Conservation (phyloP, 2,888 invertebrate species). For the Fragum whitleyi region DNA sequence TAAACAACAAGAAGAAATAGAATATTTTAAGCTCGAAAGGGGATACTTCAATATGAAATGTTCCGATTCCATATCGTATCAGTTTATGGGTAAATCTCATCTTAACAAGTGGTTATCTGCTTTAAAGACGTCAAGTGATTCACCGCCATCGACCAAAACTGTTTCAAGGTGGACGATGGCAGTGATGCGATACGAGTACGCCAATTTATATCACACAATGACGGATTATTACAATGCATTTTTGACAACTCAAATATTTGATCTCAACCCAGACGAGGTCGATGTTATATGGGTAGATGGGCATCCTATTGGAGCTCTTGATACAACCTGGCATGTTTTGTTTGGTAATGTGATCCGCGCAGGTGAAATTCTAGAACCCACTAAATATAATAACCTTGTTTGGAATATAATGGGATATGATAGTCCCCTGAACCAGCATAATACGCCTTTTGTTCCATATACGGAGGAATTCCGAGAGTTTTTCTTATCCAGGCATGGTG, state of each 20-base stretch:
- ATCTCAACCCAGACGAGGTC: constrained; percentile 66
- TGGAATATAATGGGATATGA: constrained; percentile 82
- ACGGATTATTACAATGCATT: constrained; percentile 81
- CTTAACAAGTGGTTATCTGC: constrained; percentile 62
- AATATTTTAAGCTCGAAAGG: constrained; percentile 66
- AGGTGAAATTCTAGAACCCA: constrained; percentile 67
- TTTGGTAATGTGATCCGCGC: constrained; percentile 78
- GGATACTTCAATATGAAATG: constrained; percentile 75
- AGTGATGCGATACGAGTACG: constrained; percentile 80
- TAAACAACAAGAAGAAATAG: constrained; percentile 71
- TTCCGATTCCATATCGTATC: constrained; percentile 37
- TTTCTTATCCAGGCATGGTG: constrained; percentile 73
- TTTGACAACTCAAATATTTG: constrained; percentile 72
- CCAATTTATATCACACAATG: constrained; percentile 81
- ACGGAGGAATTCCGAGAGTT: constrained; percentile 80
- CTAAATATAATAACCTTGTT: constrained; percentile 69
- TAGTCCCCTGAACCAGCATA: constrained; percentile 78
- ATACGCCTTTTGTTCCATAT: constrained; percentile 71
- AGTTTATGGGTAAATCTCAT: constrained; percentile 59
- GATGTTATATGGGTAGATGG: constrained; percentile 81
- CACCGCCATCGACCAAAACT: neutral
- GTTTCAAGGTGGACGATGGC: constrained; percentile 70
- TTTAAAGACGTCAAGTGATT: constrained; percentile 10
- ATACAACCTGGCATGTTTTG: constrained; percentile 79
- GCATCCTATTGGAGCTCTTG: constrained; percentile 81